Evolutionary conservation across 1,140 invertebrate species (phyloP).

Genomic region (Aphidius ervi): DNA sequence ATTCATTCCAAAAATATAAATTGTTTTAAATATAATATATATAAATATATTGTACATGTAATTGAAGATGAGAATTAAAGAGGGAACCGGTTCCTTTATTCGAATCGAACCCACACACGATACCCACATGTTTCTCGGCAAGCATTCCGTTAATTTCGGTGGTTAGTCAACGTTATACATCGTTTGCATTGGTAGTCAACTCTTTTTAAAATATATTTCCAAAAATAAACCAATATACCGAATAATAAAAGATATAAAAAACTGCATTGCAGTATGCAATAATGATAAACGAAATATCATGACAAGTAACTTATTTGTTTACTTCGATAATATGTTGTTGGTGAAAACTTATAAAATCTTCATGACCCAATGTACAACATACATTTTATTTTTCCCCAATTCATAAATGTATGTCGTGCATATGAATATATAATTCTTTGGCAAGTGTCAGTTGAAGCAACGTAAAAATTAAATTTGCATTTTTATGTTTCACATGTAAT

Average conservation of each 20-base stretch:
- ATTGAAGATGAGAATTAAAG: not conserved
- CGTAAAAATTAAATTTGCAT: not conserved
- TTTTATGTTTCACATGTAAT: too few species aligned
- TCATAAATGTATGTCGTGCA: too few species aligned
- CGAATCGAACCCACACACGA: slow-evolving; percentile 11
- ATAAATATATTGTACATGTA: not conserved
- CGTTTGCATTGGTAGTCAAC: not conserved
- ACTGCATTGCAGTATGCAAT: too few species aligned
- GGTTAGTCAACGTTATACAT: slow-evolving; percentile 9
- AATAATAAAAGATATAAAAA: too few species aligned
- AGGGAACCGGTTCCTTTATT: slow-evolving; percentile 16
- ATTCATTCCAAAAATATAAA: slow-evolving; percentile 3
- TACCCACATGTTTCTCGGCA: slow-evolving; percentile 17
- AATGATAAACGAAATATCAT: too few species aligned
- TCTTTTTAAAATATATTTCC: slow-evolving; percentile 7
- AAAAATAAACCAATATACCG: not conserved
- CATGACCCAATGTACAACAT: too few species aligned
- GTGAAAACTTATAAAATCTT: too few species aligned
- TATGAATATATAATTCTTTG: too few species aligned
- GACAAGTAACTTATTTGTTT: too few species aligned
- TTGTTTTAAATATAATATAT: not conserved
- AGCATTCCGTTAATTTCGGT: slow-evolving; percentile 21
- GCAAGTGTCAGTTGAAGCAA: too few species aligned
- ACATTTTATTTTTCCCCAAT: too few species aligned
- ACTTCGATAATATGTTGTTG: too few species aligned